phyloP scores from a whole-genome alignment of 2,113 vertebrate species.

The Scolopax mira region DNA sequence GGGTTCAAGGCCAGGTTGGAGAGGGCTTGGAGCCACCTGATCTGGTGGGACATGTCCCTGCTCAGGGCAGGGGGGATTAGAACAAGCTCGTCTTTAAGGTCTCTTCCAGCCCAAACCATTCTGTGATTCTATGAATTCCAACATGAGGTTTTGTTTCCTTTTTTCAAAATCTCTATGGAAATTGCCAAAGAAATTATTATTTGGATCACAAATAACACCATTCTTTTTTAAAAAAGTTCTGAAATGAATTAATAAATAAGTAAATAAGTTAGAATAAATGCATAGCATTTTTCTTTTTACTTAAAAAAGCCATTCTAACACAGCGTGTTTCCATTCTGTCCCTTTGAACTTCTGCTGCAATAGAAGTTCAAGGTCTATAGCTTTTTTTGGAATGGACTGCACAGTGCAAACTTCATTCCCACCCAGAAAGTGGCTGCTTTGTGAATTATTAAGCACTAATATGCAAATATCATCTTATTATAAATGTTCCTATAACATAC shows the following conservation, averaged over 20 bases:
- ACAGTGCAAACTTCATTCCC: not conserved
- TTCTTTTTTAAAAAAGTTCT: not conserved
- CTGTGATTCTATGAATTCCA: not conserved
- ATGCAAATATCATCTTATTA: not conserved
- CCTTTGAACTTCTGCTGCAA: not conserved
- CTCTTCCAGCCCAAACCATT: not conserved
- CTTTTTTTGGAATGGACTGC: not conserved
- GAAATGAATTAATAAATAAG: constrained; percentile 39
- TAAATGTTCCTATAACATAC: not conserved
- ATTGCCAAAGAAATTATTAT: not conserved
- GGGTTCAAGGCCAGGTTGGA: not conserved
- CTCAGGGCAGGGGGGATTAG: too few relatives aligned
- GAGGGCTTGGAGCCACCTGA: not conserved
- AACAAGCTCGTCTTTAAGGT: not conserved
- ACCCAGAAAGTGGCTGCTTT: not conserved
- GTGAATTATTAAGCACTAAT: not conserved
- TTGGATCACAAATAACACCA: not conserved
- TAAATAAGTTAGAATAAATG: constrained; percentile 9
- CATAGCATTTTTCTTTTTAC: not conserved
- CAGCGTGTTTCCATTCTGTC: not conserved
- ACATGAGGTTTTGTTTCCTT: not conserved
- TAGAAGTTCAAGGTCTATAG: not conserved
- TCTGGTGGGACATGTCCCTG: not conserved
- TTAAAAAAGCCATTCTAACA: not conserved
- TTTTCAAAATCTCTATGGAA: not conserved